phyloP scores from a whole-genome alignment of 2,888 invertebrate species.

The Tetragonula carbonaria region DNA sequence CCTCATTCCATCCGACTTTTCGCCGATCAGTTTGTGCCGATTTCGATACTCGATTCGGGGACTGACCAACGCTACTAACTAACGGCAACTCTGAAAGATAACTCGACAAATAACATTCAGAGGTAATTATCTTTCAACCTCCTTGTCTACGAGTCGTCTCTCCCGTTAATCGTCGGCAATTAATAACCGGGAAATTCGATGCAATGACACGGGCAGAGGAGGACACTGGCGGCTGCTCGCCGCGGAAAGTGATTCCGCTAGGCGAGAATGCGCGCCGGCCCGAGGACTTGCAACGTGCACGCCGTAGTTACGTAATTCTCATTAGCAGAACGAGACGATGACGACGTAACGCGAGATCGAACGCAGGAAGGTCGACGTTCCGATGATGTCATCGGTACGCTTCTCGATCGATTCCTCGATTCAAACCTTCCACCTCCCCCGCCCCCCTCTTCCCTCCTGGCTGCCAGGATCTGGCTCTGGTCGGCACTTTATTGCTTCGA shows the following conservation, averaged over 20 bases:
- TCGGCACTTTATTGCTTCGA: constrained; percentile 36
- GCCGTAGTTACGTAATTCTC: constrained; percentile 55
- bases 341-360: constrained; percentile 41
- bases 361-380: constrained; percentile 60
- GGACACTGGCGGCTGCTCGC: background rate
- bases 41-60: too few species aligned
- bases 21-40: constrained; percentile 7
- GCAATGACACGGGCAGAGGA: background rate
- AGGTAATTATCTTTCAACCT: background rate
- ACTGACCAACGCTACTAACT: too few species aligned
- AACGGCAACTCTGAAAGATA: too few species aligned
- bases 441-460: too few species aligned
- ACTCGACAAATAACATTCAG: too few species aligned
- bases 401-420: constrained; percentile 47
- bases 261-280: constrained; percentile 26
- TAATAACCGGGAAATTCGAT: background rate
- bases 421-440: constrained; percentile 26
- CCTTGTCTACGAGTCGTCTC: background rate
- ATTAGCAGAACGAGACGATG: constrained; percentile 52
- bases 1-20: constrained; percentile 2
- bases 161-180: background rate
- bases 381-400: constrained; percentile 49
- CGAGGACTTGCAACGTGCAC: constrained; percentile 20
- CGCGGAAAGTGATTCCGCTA: background rate
- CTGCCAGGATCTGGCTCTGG: constrained; percentile 32